A percentile compares a stretch with the other conserved stretches of the same genome.
Evolutionary conservation across 2,888 invertebrate genomes (phyloP).

Genomic region (Synanthedon myopaeformis): DNA sequence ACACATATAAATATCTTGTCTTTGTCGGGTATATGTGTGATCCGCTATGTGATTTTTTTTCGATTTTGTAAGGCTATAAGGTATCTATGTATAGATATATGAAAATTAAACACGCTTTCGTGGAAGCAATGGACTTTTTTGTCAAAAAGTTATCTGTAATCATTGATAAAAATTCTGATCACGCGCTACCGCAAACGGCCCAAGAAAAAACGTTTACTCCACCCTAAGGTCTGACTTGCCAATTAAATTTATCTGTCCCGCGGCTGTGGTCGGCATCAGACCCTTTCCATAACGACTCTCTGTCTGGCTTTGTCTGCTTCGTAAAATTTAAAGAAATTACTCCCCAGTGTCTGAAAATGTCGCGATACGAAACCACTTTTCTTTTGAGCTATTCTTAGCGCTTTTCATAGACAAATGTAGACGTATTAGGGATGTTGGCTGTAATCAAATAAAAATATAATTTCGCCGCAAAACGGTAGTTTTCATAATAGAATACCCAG

Average conservation of each 20-base stretch:
- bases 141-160: neutral
- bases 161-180: constrained; percentile 4
- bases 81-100: too few relatives aligned
- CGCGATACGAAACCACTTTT: neutral
- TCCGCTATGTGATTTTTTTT: too few relatives aligned
- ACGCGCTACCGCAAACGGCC: constrained; percentile 5
- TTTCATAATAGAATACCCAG: too few relatives aligned
- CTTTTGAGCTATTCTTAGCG: neutral
- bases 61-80: too few relatives aligned
- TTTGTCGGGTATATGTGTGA: too few relatives aligned
- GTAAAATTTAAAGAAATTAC: constrained; percentile 12
- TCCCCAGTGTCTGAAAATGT: neutral
- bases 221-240: constrained; percentile 12
- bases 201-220: constrained; percentile 6
- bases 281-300: constrained; percentile 22
- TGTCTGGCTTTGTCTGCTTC: constrained; percentile 19
- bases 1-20: too few relatives aligned
- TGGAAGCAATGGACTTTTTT: too few relatives aligned
- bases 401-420: neutral
- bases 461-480: too few relatives aligned
- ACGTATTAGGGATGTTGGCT: too few relatives aligned
- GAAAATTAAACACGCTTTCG: too few relatives aligned
- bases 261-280: constrained; percentile 18
- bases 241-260: constrained; percentile 37
- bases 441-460: too few relatives aligned